A percentile compares a stretch with the other conserved stretches of the same genome.
These are phyloP conservation scores for Cryptotermes secundus DNA, from an alignment of 1,140 invertebrate genomes.

Conservation along the genomic window DNA sequence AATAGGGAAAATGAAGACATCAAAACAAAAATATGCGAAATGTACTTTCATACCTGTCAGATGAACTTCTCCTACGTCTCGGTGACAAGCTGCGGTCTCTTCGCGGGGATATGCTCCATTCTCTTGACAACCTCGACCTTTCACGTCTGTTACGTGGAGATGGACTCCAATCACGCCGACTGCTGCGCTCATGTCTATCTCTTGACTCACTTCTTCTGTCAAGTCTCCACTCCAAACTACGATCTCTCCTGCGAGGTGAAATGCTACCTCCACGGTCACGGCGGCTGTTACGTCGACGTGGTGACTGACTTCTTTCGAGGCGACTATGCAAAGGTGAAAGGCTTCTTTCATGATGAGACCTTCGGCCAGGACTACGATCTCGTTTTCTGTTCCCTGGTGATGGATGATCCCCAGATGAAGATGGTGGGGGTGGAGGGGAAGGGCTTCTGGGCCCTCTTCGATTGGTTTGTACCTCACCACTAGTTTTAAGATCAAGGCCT, in stretches of 20 bases:
- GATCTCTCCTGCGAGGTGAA: neutral
- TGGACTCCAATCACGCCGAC: neutral
- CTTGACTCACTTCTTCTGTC: neutral
- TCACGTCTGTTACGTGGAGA: neutral
- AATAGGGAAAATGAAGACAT: too few species aligned
- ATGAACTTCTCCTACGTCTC: neutral
- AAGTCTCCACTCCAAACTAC: neutral
- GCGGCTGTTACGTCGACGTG: neutral
- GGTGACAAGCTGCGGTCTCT: neutral
- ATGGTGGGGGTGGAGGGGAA: neutral
- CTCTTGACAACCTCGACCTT: neutral
- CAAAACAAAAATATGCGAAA: too few species aligned
- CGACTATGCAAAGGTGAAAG: neutral
- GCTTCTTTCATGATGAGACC: neutral
- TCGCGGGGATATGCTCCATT: neutral
- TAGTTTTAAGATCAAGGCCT: neutral
- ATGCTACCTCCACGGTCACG: neutral
- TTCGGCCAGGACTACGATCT: neutral
- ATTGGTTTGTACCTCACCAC: neutral
- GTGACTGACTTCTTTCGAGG: neutral
- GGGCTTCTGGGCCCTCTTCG: conserved; percentile 5
- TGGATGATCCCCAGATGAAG: neutral
- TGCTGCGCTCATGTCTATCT: neutral
- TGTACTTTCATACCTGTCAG: neutral
- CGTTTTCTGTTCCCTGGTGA: neutral